These are phyloP conservation scores for Lycia hirtaria DNA, from an alignment of 2,888 invertebrate species.

Conservation along the genomic window DNA sequence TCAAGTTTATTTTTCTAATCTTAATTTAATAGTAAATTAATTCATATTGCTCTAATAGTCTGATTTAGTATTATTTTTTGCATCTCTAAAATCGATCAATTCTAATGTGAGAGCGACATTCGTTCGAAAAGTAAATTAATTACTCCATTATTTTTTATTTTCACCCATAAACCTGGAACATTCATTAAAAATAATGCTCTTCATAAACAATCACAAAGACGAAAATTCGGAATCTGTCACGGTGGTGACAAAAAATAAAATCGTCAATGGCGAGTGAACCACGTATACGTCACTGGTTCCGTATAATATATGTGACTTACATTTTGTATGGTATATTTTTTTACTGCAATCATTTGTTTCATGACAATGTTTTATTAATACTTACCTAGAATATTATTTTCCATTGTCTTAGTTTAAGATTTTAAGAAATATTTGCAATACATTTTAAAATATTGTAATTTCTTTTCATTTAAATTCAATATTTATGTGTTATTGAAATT, in stretches of 20 bases:
- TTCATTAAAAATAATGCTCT: constrained; percentile 28
- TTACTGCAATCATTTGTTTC: background rate
- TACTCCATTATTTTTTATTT: constrained; percentile 28
- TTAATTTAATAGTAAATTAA: too few relatives aligned
- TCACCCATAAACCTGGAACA: constrained; percentile 20
- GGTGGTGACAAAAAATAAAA: constrained; percentile 8
- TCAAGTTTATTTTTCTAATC: too few relatives aligned
- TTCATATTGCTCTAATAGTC: background rate
- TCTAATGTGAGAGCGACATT: constrained; percentile 9
- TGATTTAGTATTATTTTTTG: background rate
- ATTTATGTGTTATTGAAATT: too few relatives aligned
- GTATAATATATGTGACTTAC: background rate
- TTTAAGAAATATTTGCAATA: too few relatives aligned
- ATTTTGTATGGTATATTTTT: too few relatives aligned
- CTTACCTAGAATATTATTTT: too few relatives aligned
- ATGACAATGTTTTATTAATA: background rate
- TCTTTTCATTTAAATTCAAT: too few relatives aligned
- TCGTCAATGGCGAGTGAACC: background rate
- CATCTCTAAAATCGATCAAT: constrained; percentile 2
- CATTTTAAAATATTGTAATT: too few relatives aligned
- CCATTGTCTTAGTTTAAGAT: too few relatives aligned
- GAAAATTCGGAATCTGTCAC: constrained; percentile 24
- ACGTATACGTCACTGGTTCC: background rate
- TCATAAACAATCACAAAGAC: constrained; percentile 22
- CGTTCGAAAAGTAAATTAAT: constrained; percentile 13